phyloP scores from a whole-genome alignment of 53 echinoderm and acorn worm species.

The Patiria pectinifera region DNA sequence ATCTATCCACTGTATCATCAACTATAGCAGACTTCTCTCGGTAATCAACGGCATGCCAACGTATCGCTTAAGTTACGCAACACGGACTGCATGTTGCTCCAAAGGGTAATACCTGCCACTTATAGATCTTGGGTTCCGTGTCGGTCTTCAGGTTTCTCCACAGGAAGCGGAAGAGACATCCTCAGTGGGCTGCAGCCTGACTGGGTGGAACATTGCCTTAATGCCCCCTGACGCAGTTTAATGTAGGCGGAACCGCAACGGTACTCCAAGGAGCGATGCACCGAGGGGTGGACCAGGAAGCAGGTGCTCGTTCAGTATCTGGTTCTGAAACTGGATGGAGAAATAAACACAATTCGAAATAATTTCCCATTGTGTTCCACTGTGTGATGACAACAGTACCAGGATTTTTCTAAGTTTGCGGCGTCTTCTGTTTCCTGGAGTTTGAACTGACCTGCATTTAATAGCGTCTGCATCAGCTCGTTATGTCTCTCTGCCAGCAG shows the following conservation, averaged over 20 bases:
- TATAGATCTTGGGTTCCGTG: not conserved
- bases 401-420: not conserved
- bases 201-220: slow-evolving; percentile 45
- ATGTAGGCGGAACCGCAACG: slow-evolving; percentile 45
- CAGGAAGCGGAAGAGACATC: slow-evolving; percentile 35
- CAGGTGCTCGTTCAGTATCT: slow-evolving; percentile 30
- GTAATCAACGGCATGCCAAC: slow-evolving; percentile 5
- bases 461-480: slow-evolving; percentile 20
- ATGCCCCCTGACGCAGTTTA: slow-evolving; percentile 25
- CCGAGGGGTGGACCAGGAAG: slow-evolving; percentile 41
- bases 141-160: slow-evolving; percentile 20
- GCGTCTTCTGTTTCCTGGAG: not conserved
- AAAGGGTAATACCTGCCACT: slow-evolving; percentile 58
- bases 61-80: slow-evolving; percentile 1
- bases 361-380: slow-evolving; percentile 44
- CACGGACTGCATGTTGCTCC: slow-evolving; percentile 57
- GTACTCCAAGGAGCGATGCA: slow-evolving; percentile 38
- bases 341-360: slow-evolving; percentile 49
- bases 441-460: slow-evolving; percentile 18
- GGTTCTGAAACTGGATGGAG: slow-evolving; percentile 13
- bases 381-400: slow-evolving; percentile 21
- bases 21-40: not conserved
- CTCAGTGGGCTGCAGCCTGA: slow-evolving; percentile 19
- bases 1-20: slow-evolving; percentile 13
- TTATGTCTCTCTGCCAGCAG: not conserved